These are phyloP conservation scores for Eupithecia abbreviata DNA, from an alignment of 2,888 invertebrate species.

Conservation along the genomic window DNA sequence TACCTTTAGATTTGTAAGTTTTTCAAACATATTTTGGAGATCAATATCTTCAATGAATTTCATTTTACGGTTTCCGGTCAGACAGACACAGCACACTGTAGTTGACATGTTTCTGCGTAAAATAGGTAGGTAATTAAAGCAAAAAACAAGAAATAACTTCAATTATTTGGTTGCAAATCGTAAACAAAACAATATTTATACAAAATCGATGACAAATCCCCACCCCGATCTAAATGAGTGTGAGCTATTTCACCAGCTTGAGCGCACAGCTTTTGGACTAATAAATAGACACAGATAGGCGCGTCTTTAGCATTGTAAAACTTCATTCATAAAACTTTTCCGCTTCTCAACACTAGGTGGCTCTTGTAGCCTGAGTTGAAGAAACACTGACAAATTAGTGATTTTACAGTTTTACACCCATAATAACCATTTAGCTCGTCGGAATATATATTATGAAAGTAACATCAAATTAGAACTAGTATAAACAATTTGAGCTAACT, in stretches of 20 bases:
- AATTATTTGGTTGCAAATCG: not conserved
- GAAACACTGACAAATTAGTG: no score
- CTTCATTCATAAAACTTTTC: not conserved
- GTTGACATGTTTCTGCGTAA: not conserved
- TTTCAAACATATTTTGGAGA: constrained; percentile 4
- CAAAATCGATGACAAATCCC: not conserved
- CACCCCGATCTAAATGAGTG: not conserved
- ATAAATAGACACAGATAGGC: no score
- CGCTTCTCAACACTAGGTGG: not conserved
- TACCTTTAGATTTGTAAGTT: constrained; percentile 4
- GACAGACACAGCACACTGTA: not conserved
- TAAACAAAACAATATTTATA: not conserved
- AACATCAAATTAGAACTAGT: no score
- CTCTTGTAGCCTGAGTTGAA: not conserved
- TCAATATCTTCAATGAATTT: constrained; percentile 7
- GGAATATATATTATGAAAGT: no score
- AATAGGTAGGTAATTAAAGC: not conserved
- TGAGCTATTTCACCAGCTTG: not conserved
- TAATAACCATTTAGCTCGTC: no score
- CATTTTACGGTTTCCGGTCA: constrained; percentile 12
- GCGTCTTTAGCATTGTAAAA: no score
- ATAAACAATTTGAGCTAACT: no score
- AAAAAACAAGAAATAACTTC: not conserved
- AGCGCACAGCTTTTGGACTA: not conserved
- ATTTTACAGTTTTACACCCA: no score